A percentile compares a stretch with the other conserved stretches of the same genome.
These are phyloP conservation scores for Alsophila aescularia DNA, from an alignment of 2,888 invertebrate species.

Conservation along the genomic window DNA sequence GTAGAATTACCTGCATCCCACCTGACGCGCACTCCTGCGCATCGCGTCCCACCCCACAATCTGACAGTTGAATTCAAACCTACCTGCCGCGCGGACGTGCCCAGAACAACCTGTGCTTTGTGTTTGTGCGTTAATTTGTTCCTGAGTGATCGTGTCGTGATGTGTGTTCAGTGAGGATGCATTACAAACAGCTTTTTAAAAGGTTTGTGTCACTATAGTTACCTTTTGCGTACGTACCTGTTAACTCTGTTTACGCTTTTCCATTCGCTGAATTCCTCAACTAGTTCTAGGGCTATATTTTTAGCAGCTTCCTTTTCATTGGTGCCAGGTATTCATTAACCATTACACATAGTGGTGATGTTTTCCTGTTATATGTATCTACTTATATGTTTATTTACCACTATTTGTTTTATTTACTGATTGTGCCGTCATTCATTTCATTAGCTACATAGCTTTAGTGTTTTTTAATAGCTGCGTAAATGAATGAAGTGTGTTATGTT, in stretches of 20 bases:
- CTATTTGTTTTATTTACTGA: too few species aligned
- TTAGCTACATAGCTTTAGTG: not conserved
- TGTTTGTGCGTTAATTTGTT: constrained; percentile 47
- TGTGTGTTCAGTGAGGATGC: constrained; percentile 68
- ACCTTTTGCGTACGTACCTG: not conserved
- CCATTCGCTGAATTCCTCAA: too few species aligned
- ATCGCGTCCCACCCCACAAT: constrained; percentile 12
- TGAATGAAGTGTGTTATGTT: not conserved
- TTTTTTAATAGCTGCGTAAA: not conserved
- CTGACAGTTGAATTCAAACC: constrained; percentile 39
- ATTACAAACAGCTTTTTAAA: constrained; percentile 78
- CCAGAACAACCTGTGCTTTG: constrained; percentile 33
- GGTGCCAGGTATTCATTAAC: too few species aligned
- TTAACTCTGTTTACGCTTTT: too few species aligned
- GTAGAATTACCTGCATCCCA: constrained; percentile 27
- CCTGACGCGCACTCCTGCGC: constrained; percentile 30
- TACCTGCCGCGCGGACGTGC: constrained; percentile 32
- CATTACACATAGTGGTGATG: too few species aligned
- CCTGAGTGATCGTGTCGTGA: constrained; percentile 51
- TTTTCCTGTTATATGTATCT: too few species aligned
- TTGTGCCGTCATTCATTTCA: not conserved
- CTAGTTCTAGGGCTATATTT: too few species aligned
- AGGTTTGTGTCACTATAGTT: constrained; percentile 60
- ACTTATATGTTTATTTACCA: too few species aligned
- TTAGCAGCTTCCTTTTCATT: too few species aligned